These are phyloP conservation scores for Catharus bicknelli DNA, from an alignment of 2,113 vertebrate species.

Conservation along the genomic window DNA sequence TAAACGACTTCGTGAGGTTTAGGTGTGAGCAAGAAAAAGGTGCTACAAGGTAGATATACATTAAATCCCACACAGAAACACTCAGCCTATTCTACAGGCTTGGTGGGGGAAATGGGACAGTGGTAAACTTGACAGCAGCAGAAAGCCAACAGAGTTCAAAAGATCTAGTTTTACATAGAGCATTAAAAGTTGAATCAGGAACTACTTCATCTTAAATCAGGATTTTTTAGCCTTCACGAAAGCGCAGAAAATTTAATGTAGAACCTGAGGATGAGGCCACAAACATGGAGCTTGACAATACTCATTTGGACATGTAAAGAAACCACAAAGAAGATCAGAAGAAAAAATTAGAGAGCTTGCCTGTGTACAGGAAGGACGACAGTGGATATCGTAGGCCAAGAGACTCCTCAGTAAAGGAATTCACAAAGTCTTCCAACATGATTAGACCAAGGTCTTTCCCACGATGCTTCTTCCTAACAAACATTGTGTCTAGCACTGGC, in stretches of 20 bases:
- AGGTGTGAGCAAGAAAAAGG: not conserved
- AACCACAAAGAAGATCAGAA: not conserved
- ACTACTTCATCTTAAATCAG: not conserved
- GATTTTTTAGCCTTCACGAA: not conserved
- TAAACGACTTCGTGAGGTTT: not conserved
- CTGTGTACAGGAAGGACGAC: constrained; percentile 77
- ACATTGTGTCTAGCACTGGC: constrained; percentile 87
- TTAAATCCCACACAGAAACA: not conserved
- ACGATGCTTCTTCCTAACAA: constrained; percentile 81
- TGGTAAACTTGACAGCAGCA: not conserved
- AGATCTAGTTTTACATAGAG: not conserved
- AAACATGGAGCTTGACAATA: not conserved
- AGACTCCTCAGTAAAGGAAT: constrained; percentile 76
- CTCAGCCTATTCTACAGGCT: not conserved
- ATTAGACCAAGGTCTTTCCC: constrained; percentile 77
- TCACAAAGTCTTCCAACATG: constrained; percentile 88
- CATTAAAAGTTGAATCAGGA: not conserved
- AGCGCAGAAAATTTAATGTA: not conserved
- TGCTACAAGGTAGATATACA: not conserved
- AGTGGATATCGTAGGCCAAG: constrained; percentile 85
- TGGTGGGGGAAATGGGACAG: fast-evolving
- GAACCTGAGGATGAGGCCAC: not conserved
- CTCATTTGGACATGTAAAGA: not conserved
- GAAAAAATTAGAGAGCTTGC: constrained; percentile 61
- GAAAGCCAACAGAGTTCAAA: not conserved